Base-by-base conservation (phyloP, 2,113 vertebrate genomes). In the Pundamilia nyererei region DNA sequence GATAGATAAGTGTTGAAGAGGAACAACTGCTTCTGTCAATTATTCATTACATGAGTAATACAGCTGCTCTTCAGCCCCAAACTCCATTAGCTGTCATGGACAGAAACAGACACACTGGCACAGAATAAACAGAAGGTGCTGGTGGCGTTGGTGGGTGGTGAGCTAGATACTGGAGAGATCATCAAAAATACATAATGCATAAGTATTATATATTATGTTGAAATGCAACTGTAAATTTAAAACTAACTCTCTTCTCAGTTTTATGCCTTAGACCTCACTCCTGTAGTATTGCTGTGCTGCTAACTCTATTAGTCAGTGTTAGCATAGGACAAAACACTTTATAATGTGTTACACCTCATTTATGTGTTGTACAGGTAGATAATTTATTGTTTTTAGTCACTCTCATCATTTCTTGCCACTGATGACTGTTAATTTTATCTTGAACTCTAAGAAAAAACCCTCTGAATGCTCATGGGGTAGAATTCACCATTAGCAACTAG, bases 31-130 rank as follows among this genome's bases (percentile, higher is more conserved):
- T 85, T 80, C 86, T 83, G 84, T 83, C 72, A 89, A 21, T 89
- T 89, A 89, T 86, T 86, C 65, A 91, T 86, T 29, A 79, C 38
- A n/a, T 81, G 68, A 81, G 54, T 79, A 68, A 81, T 68, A 65
- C 33, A 77, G 60, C 58, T 75, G 79, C 65, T 89, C 49, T 81
- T 54, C 60, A 85, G 81, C 13, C 51, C 38, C 33, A 38, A 75
- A 87, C 77, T 60, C 40, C 68, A 85, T 47, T 47, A 86, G 55
- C 45, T 80, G 79, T 55, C 82, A 81, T 62, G 79, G 47, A 58
- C 29, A 53, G 15, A 87, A 38, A 45, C 29, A 54, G 53, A 40
- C 79, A 79, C 31, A 65, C 4, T 58, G 26, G 56, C 19, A 55
- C 56, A 80, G 21, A 81, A 86, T 58, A 79, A 83, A 81, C 80